Conservation (phyloP, 2,113 vertebrate genomes). For the Aphyosemion australe region DNA sequence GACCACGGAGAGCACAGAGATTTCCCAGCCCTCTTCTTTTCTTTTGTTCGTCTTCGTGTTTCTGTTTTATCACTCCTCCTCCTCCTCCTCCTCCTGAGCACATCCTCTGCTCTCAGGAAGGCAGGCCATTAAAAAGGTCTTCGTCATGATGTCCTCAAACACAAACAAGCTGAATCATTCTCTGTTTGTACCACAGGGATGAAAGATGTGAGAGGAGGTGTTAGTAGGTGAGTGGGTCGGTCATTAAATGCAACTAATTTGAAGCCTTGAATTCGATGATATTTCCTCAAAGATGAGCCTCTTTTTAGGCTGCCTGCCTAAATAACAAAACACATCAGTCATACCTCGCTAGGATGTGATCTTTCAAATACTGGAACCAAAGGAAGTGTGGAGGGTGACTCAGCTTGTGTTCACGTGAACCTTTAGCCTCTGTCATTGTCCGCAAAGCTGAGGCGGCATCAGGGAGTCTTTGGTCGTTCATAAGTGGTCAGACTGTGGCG, state of each 20-base stretch:
- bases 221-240: background rate
- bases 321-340: too few species aligned
- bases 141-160: slow-evolving; percentile 5
- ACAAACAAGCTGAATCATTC: background rate
- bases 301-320: too few species aligned
- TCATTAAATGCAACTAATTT: background rate
- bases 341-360: too few species aligned
- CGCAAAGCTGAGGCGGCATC: too few species aligned
- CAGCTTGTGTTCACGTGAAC: too few species aligned
- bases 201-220: slow-evolving; percentile 1
- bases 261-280: background rate
- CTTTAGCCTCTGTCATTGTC: too few species aligned
- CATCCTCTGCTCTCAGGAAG: slow-evolving; percentile 19
- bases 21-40: slow-evolving; percentile 13
- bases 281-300: too few species aligned
- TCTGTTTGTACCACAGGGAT: background rate
- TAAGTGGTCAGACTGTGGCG: too few species aligned
- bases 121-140: slow-evolving; percentile 26
- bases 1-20: slow-evolving; percentile 51
- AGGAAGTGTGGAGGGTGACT: too few species aligned
- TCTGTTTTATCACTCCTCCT: slow-evolving; percentile 18
- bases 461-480: too few species aligned
- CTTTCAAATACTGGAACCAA: too few species aligned
- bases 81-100: slow-evolving; percentile 7
- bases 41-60: slow-evolving; percentile 42